Evolutionary conservation across 1,140 invertebrate genomes (phyloP), one percentile per base, ranked within the genome.

Genomic region (Euglossa dilemma): DNA sequence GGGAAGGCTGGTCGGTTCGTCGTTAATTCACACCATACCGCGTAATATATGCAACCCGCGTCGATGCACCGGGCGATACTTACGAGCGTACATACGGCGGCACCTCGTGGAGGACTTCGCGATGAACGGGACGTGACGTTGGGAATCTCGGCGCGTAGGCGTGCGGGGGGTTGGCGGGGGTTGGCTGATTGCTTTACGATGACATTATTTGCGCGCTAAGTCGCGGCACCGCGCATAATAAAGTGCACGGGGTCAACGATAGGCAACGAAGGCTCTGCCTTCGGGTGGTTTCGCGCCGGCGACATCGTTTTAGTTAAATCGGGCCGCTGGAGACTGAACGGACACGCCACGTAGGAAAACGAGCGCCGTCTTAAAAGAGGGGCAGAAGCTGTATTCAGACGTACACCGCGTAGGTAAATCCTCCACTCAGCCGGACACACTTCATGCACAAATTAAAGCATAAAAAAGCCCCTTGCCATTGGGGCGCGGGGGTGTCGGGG

Each of bases 161-260:
- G 85, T 80, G 56, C 20, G 84, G 56, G 71, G 52, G 80, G 80
- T 82, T 73, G 73, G 84, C 77, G 63, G 67, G 75, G 70, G 70
- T 28, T 56, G 70, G 63, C 28, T 90, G 91, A 93, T 92, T 92
- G 89, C 90, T 93, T 93, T 93, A 93, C 89, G 91, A 88, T 89
- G 91, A 92, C 91, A 92, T 93, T 92, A 93, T 92, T 91, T 90
- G 90, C 90, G 88, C 80, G 28, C 9, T 92, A 92, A 92, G 82
- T 90, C 90, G 91, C 76, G 86, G 87, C 85, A 86, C 59, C 76
- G 81, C 72, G 88, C 78, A 90, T 92, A 92, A 93, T 92, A 93
- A 93, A 93, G 91, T 88, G 86, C 85, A 84, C 69, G 82, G 87
- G 89, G 88, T 91, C 89, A 91, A 87, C 88, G 84, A 90, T 90